Evolutionary conservation across 2,888 invertebrate species (phyloP).

Genomic region (Philhelius pedissequus): DNA sequence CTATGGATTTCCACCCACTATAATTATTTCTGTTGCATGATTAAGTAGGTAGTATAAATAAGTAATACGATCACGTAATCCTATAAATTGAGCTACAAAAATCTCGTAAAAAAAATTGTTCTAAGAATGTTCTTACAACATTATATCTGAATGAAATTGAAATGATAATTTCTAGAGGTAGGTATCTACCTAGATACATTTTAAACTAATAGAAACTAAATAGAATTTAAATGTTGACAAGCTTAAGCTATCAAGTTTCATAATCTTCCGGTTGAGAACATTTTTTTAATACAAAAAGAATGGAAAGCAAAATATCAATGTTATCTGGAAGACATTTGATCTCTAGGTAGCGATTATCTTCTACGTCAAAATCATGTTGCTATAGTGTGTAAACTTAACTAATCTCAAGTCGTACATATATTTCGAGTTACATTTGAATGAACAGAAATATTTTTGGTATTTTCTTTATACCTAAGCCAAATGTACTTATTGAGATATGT

Average conservation of each 20-base stretch:
- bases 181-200: too few relatives aligned
- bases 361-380: not conserved
- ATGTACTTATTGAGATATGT: too few relatives aligned
- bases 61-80: constrained; percentile 18
- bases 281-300: not conserved
- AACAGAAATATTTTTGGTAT: not conserved
- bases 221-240: not conserved
- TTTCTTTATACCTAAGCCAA: not conserved
- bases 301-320: not conserved
- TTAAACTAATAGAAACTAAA: too few relatives aligned
- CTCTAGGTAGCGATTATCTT: not conserved
- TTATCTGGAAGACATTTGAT: constrained; percentile 24
- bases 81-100: not conserved
- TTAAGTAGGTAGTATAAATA: too few relatives aligned
- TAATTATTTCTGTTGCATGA: not conserved
- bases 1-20: constrained; percentile 38
- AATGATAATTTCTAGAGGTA: not conserved
- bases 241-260: not conserved
- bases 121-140: not conserved
- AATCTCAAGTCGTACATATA: not conserved
- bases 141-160: too few relatives aligned
- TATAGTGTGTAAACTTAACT: not conserved
- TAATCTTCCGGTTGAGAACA: constrained; percentile 3
- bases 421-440: not conserved
- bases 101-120: not conserved